Evolutionary conservation across 1,140 invertebrate genomes (phyloP).

Genomic region (Drosophila teissieri): DNA sequence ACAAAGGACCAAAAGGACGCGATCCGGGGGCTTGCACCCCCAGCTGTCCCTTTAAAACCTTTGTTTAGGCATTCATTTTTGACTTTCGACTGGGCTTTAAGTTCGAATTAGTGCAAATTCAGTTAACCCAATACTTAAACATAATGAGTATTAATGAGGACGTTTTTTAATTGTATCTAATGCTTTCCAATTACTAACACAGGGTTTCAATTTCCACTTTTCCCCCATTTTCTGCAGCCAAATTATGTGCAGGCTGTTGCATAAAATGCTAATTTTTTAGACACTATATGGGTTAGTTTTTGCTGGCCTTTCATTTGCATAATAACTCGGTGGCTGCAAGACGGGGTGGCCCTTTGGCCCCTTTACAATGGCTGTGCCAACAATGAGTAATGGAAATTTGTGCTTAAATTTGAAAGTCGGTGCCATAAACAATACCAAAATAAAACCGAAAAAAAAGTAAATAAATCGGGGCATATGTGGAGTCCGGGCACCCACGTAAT

Average conservation of each 20-base stretch:
- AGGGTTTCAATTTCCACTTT: slow-evolving; percentile 14
- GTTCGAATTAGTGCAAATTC: background rate
- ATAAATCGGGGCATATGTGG: slow-evolving; percentile 40
- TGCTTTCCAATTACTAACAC: background rate
- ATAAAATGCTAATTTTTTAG: slow-evolving; percentile 59
- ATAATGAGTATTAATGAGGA: background rate
- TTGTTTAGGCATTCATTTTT: slow-evolving; percentile 55
- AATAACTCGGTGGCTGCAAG: slow-evolving; percentile 26
- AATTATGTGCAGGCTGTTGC: slow-evolving; percentile 54
- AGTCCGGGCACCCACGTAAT: slow-evolving; percentile 44
- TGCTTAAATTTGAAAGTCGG: slow-evolving; percentile 34
- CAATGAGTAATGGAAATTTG: slow-evolving; percentile 45
- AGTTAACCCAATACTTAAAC: no score
- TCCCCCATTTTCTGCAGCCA: slow-evolving; percentile 7
- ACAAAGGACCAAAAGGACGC: slow-evolving; percentile 33
- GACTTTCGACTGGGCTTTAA: slow-evolving; percentile 13
- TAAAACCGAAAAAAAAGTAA: background rate
- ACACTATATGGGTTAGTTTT: slow-evolving; percentile 28
- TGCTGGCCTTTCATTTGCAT: slow-evolving; percentile 48
- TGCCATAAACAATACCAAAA: slow-evolving; percentile 5
- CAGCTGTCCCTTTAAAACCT: background rate
- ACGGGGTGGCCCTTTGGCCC: slow-evolving; percentile 8
- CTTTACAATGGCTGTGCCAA: slow-evolving; percentile 37
- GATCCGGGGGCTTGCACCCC: slow-evolving; percentile 7
- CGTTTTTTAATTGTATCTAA: background rate